These are phyloP conservation scores for Xerus inauris DNA, from an alignment of 2,113 vertebrate genomes.

Conservation along the genomic window DNA sequence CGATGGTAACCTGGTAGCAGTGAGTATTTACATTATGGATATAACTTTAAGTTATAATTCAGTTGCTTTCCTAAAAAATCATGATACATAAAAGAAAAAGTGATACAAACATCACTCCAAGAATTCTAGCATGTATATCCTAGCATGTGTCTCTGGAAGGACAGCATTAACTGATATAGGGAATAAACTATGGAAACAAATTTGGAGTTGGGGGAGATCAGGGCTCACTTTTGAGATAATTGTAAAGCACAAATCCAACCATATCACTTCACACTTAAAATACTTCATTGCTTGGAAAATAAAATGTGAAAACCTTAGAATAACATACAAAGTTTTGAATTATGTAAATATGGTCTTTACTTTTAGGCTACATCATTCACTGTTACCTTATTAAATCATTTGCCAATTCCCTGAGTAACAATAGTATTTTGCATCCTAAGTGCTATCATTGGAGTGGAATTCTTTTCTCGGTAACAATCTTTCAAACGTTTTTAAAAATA, in stretches of 20 bases:
- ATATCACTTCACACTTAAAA: neutral
- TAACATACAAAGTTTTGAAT: neutral
- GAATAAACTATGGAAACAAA: neutral
- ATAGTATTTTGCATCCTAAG: neutral
- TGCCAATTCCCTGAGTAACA: neutral
- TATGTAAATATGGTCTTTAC: neutral
- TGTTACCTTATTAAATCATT: slow-evolving; percentile 17
- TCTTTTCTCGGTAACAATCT: neutral
- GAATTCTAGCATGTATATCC: neutral
- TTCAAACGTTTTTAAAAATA: neutral
- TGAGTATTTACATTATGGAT: neutral
- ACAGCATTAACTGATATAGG: neutral
- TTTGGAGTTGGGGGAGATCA: neutral
- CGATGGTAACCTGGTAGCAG: neutral
- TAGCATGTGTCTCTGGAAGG: neutral
- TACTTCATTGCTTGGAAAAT: neutral
- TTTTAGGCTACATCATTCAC: neutral
- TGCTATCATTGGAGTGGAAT: neutral
- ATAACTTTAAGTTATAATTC: neutral
- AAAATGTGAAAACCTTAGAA: neutral
- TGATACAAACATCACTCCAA: neutral
- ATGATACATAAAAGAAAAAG: neutral
- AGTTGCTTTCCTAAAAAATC: neutral
- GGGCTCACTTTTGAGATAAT: neutral
- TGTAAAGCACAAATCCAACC: slow-evolving; percentile 20